phyloP scores from a whole-genome alignment of 2,797 vertebrate genomes.

The Hafferia zeledoni region DNA sequence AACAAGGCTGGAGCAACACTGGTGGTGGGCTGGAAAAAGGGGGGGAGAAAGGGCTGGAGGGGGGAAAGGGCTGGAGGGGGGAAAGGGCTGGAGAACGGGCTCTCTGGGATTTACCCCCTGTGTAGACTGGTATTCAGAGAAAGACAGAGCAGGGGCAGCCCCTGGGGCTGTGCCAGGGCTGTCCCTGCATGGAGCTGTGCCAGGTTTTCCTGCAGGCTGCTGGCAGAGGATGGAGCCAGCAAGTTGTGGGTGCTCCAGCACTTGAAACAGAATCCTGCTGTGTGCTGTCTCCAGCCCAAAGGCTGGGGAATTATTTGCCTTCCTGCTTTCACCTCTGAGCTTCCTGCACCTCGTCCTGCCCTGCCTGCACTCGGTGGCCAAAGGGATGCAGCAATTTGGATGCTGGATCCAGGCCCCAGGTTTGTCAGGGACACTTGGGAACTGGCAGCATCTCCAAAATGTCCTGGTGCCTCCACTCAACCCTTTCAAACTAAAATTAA shows the following conservation, averaged over 20 bases:
- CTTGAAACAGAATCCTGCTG: background rate
- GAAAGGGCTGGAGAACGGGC: background rate
- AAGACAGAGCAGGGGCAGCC: background rate
- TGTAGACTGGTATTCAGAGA: background rate
- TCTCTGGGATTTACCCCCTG: background rate
- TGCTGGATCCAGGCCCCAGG: accelerated
- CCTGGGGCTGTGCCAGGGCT: background rate
- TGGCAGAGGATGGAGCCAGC: background rate
- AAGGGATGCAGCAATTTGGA: background rate
- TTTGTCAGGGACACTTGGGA: background rate
- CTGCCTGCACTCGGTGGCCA: background rate
- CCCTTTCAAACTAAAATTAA: background rate
- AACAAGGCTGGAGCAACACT: too few species aligned
- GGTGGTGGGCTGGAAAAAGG: too few species aligned
- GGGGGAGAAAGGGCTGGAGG: too few species aligned
- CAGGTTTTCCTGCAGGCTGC: background rate
- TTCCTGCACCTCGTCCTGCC: background rate
- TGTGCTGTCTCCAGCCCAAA: background rate
- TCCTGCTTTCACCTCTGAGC: background rate
- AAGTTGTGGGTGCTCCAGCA: background rate
- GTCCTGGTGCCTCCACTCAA: background rate
- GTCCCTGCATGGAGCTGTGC: background rate
- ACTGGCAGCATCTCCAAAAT: background rate
- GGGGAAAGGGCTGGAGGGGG: too few species aligned
- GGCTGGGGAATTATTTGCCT: background rate